Percentiles rank a stretch among this genome's conserved stretches.
Conservation (phyloP, 2,888 invertebrate species). For the Drosophila prostipennis region DNA sequence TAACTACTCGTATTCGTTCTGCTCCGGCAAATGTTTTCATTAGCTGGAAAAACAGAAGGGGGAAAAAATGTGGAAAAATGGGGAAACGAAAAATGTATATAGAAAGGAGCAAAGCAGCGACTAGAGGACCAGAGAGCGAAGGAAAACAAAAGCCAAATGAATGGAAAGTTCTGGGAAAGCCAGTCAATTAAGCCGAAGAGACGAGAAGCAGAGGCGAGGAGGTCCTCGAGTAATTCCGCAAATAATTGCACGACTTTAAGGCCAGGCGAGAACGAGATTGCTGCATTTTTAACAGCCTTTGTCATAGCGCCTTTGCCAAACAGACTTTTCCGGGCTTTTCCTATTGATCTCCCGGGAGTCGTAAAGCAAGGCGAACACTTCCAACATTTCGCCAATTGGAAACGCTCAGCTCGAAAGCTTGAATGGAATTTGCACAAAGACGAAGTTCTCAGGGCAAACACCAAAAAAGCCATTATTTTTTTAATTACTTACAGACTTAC, state of each 20-base stretch:
- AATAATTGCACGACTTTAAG: slow-evolving; percentile 26
- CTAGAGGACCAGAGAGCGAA: slow-evolving; percentile 4
- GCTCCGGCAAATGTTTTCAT: slow-evolving; percentile 69
- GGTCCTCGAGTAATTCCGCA: slow-evolving; percentile 14
- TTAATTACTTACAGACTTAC: background rate
- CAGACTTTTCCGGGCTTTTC: background rate
- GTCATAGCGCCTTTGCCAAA: background rate
- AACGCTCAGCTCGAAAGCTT: background rate
- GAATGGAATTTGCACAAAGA: background rate
- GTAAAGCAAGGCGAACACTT: slow-evolving; percentile 5
- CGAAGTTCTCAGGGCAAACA: background rate
- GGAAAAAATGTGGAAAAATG: background rate
- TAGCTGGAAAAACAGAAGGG: slow-evolving; percentile 48
- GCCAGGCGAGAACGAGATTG: background rate
- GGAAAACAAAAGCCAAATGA: slow-evolving; percentile 35
- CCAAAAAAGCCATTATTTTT: background rate
- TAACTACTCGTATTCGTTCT: slow-evolving; percentile 61
- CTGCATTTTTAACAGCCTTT: slow-evolving; percentile 11
- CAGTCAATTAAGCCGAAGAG: slow-evolving; percentile 29
- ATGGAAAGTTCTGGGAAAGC: slow-evolving; percentile 28
- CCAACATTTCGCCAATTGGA: slow-evolving; percentile 10
- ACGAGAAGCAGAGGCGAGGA: background rate
- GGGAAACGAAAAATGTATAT: background rate
- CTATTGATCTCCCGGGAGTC: slow-evolving; percentile 22
- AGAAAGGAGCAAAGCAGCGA: background rate